These are phyloP conservation scores for Oreonectes daqikongensis DNA, from an alignment of 2,797 vertebrate genomes.

Conservation along the genomic window DNA sequence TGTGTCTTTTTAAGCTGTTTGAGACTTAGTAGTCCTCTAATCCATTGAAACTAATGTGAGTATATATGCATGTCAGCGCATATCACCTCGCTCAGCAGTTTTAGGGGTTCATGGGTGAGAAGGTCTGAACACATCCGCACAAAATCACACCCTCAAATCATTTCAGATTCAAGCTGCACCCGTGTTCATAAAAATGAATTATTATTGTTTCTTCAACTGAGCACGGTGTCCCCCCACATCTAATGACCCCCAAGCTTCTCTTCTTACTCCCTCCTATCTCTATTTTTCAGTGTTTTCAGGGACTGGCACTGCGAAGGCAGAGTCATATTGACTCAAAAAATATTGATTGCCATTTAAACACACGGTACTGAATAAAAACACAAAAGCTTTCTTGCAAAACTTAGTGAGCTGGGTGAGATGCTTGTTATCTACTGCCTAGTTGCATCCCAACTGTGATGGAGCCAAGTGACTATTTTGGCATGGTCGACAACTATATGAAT, in stretches of 20 bases:
- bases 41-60: slow-evolving; percentile 51
- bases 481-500: not conserved
- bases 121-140: slow-evolving; percentile 24
- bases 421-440: not conserved
- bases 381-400: not conserved
- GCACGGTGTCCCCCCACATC: not conserved
- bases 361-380: not conserved
- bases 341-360: not conserved
- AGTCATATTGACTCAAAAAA: not conserved
- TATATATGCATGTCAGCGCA: slow-evolving; percentile 39
- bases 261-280: not conserved
- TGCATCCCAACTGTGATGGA: not conserved
- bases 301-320: not conserved
- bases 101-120: slow-evolving; percentile 30
- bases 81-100: slow-evolving; percentile 41
- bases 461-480: not conserved
- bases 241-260: not conserved
- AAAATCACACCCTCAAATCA: slow-evolving; percentile 14
- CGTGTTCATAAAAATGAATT: slow-evolving; percentile 6
- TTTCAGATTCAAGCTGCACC: slow-evolving; percentile 8
- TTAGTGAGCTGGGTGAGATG: not conserved
- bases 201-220: not conserved
- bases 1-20: slow-evolving; percentile 47
- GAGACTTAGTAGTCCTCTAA: slow-evolving; percentile 55
- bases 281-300: not conserved